These are phyloP conservation scores for Rhynchotus rufescens DNA, from an alignment of 2,797 vertebrate species.

Conservation along the genomic window DNA sequence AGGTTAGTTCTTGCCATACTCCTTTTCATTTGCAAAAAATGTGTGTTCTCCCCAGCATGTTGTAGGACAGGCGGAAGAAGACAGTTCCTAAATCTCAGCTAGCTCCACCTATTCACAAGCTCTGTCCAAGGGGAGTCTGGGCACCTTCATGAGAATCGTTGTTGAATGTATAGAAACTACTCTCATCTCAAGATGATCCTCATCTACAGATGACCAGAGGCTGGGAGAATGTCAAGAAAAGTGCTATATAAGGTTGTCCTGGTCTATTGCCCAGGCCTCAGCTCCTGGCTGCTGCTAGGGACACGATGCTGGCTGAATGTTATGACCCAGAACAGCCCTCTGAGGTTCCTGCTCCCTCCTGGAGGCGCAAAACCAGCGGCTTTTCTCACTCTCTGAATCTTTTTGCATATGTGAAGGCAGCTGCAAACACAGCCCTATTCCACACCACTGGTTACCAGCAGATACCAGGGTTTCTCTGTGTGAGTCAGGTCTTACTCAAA, in stretches of 20 bases:
- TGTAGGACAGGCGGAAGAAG: neutral
- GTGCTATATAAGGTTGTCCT: neutral
- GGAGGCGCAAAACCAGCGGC: neutral
- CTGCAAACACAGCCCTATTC: neutral
- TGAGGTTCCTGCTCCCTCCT: neutral
- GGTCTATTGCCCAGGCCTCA: neutral
- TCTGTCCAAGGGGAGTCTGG: neutral
- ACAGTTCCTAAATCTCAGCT: neutral
- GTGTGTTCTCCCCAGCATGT: neutral
- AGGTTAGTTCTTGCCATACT: neutral
- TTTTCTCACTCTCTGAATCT: neutral
- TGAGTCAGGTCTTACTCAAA: neutral
- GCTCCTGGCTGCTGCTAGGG: neutral
- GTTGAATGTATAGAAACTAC: neutral
- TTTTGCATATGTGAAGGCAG: neutral
- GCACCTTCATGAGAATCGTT: neutral
- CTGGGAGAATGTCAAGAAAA: neutral
- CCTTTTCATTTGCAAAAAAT: neutral
- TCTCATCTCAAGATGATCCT: neutral
- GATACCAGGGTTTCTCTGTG: neutral
- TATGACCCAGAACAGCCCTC: neutral
- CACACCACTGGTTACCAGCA: accelerated
- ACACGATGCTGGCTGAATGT: neutral
- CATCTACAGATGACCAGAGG: neutral
- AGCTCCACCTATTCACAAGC: neutral